Percentiles rank a stretch among this genome's conserved stretches.
Evolutionary conservation across 2,888 invertebrate genomes (phyloP).

Genomic region (Meta bourneti): DNA sequence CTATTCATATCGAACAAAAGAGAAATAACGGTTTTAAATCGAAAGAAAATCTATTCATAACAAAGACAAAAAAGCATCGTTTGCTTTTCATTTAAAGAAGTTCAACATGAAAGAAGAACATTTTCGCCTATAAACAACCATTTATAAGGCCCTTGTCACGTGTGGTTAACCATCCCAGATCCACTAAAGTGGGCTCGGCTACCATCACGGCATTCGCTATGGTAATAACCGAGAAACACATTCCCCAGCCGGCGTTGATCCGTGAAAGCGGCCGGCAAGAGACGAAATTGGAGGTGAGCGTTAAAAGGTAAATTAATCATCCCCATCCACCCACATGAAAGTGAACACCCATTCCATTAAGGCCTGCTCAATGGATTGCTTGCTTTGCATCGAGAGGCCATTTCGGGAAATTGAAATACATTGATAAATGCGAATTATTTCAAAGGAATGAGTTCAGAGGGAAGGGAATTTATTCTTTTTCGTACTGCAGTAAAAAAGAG

Average conservation of each 20-base stretch:
- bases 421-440: not conserved
- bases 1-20: not conserved
- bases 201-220: not conserved
- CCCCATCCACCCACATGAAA: not conserved
- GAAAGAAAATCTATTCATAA: not conserved
- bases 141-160: not conserved
- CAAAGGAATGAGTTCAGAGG: not conserved
- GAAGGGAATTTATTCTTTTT: not conserved
- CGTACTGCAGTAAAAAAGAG: not conserved
- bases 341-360: constrained; percentile 40
- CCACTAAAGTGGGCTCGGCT: constrained; percentile 30
- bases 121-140: not conserved
- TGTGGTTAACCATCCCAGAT: not conserved
- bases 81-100: not conserved
- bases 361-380: not conserved
- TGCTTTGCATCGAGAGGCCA: not conserved
- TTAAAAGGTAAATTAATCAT: constrained; percentile 25
- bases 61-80: not conserved
- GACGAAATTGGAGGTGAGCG: not conserved
- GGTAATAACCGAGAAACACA: constrained; percentile 12
- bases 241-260: not conserved
- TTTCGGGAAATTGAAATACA: not conserved
- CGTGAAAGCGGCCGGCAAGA: constrained; percentile 21
- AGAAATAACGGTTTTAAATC: not conserved
- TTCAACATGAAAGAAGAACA: not conserved